Percentiles rank a stretch among this genome's conserved stretches.
phyloP scores from a whole-genome alignment of 2,113 vertebrate species.

The Crotalus horridus region DNA sequence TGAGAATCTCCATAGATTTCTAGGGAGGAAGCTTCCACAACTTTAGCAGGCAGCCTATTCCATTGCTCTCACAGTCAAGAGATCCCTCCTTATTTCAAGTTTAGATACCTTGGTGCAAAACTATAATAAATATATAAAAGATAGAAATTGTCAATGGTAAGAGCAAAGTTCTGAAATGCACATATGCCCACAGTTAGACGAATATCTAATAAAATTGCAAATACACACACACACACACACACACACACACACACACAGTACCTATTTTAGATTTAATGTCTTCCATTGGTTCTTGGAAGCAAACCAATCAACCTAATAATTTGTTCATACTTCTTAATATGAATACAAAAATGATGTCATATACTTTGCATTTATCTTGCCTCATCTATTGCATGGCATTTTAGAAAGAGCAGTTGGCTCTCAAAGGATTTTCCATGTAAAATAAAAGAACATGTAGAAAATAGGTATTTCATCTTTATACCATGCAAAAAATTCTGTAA shows the following conservation, averaged over 20 bases:
- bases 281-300: background rate
- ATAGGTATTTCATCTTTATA: slow-evolving; percentile 28
- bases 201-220: background rate
- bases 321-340: background rate
- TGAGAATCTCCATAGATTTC: background rate
- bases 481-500: background rate
- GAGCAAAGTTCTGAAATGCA: background rate
- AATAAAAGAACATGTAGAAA: slow-evolving; percentile 11
- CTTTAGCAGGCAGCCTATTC: background rate
- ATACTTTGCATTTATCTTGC: background rate
- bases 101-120: background rate
- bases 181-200: background rate
- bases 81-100: background rate
- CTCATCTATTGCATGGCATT: background rate
- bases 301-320: background rate
- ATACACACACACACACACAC: background rate
- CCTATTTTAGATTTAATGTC: background rate
- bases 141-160: background rate
- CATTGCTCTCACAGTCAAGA: background rate
- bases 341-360: background rate
- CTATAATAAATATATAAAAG: background rate
- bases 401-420: background rate
- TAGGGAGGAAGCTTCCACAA: background rate
- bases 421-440: slow-evolving; percentile 12
- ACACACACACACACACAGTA: background rate